Base-by-base conservation (phyloP, 2,113 vertebrate genomes). In the Anarhynchus alexandrinus region DNA sequence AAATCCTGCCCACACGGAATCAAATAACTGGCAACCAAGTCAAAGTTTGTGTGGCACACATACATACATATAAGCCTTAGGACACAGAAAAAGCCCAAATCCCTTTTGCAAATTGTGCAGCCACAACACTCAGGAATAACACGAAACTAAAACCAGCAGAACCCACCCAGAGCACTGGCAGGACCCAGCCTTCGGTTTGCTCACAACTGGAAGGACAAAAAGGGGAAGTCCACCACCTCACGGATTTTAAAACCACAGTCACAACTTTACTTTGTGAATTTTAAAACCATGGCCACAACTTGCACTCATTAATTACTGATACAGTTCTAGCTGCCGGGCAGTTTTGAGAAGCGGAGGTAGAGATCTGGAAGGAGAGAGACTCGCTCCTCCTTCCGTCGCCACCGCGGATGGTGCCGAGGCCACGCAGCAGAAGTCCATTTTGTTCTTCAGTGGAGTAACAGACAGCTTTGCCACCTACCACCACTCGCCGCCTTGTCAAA, bases 341-440 rank as follows among this genome's bases (percentile, higher is more conserved):
- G 58, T 29, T 70, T 13, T 5, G 52, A 61, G 94, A 52, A 26
- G 36, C 67, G 62, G 79, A 78, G n/a, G 6, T 1, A 25, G 23
- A 58, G 51, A 47, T 27, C 49, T 87, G 77, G 61, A 61, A 88
- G 69, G 69, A 72, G 21, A 51, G 7, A n/a, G 71, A 13, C 29
- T 30, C 0, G 0, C 10, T 51, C 49, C 72, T 82, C 36, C 54
- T 79, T 9, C 71, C 3, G 0, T 12, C 4, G 1, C 38, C 45
- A 9, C 26, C 0, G 0, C 4, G 15, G 77, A 47, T 1, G 30
- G 76, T 38, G 80, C 66, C 0, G 4, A 47, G 49, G 70, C 71
- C 38, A 2, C 0, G 21, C 76, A 73, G 88, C 55, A 66, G 51
- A 29, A 54, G 45, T 1, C 36, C 71, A 10, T 62, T 87, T 9